Conservation (phyloP, 1,140 invertebrate species). For the Colletes latitarsis region DNA sequence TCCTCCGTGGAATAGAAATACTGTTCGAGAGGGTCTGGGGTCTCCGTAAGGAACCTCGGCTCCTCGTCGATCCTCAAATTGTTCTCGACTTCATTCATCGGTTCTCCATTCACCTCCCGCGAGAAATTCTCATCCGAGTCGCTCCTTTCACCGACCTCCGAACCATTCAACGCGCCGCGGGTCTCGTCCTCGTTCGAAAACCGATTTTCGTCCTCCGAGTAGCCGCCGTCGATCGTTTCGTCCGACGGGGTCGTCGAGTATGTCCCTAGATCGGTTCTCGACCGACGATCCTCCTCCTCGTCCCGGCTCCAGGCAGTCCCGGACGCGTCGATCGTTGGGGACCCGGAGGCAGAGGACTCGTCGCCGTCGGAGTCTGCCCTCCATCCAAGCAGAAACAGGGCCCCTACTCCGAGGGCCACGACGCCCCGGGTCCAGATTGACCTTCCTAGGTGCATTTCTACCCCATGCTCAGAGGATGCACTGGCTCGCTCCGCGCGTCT, state of each 20-base stretch:
- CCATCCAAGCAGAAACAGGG: constrained; percentile 58
- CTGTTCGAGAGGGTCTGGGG: not conserved
- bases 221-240: not conserved
- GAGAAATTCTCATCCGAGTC: constrained; percentile 32
- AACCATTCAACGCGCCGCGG: constrained; percentile 20
- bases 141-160: constrained; percentile 22
- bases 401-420: constrained; percentile 67
- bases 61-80: not conserved
- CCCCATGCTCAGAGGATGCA: constrained; percentile 72
- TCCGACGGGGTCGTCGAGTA: too few relatives aligned
- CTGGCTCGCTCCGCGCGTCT: constrained; percentile 11
- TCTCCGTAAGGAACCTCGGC: not conserved
- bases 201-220: constrained; percentile 8
- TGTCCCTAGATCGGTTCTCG: too few relatives aligned
- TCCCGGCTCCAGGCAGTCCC: not conserved
- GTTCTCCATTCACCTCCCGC: constrained; percentile 29
- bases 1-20: not conserved
- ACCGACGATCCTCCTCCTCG: not conserved
- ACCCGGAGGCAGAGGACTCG: constrained; percentile 27
- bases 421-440: constrained; percentile 68
- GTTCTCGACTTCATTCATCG: constrained; percentile 38
- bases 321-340: constrained; percentile 17
- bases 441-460: constrained; percentile 75
- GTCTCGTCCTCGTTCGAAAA: constrained; percentile 18
- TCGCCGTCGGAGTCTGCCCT: constrained; percentile 33